Evolutionary conservation across 2,888 invertebrate species (phyloP).

Genomic region (Tenthredo livida): DNA sequence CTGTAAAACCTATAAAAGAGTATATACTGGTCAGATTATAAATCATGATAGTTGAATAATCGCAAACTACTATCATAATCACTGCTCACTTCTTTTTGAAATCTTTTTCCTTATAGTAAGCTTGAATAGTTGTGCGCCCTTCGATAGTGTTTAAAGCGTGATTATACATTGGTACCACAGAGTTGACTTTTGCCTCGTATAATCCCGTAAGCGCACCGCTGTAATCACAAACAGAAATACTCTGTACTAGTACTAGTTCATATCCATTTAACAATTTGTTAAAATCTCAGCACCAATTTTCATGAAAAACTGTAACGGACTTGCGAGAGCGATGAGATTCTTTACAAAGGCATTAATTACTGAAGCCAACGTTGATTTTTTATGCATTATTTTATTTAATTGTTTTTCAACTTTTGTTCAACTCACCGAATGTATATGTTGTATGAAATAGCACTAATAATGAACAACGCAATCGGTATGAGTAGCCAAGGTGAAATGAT

Average conservation of each 20-base stretch:
- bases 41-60: not conserved
- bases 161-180: slow-evolving; percentile 65
- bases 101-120: slow-evolving; percentile 66
- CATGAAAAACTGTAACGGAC: not conserved
- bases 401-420: slow-evolving; percentile 40
- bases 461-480: slow-evolving; percentile 77
- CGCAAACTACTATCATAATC: not conserved
- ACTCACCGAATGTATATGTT: slow-evolving; percentile 74
- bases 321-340: not conserved
- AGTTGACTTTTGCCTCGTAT: slow-evolving; percentile 64
- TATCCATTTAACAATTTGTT: not conserved
- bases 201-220: slow-evolving; percentile 63
- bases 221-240: slow-evolving; percentile 40
- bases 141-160: slow-evolving; percentile 65
- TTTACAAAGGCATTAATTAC: no score
- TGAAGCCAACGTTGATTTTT: not conserved
- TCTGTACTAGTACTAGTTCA: no score
- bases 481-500: slow-evolving; percentile 79
- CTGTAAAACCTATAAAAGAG: slow-evolving; percentile 62
- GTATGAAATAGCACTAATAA: slow-evolving; percentile 72
- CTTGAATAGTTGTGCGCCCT: slow-evolving; percentile 68
- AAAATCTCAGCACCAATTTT: not conserved
- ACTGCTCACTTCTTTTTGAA: slow-evolving; percentile 64
- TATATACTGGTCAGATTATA: not conserved
- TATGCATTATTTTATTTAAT: not conserved